phyloP scores from a whole-genome alignment of 2,797 vertebrate species.

The Moxostoma hubbsi region DNA sequence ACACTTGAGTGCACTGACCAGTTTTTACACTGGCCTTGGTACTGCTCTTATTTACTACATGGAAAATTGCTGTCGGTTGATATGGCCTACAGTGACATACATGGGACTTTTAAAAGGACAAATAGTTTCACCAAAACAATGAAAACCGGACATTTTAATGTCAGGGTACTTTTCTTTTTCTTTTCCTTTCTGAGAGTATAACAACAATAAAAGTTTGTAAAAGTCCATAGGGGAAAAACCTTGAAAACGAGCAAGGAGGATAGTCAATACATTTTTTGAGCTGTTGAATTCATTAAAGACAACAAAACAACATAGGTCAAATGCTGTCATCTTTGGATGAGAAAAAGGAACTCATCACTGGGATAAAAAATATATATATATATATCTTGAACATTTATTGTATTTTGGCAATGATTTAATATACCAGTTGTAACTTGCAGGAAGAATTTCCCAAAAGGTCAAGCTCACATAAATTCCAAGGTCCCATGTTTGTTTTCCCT shows the following conservation, averaged over 20 bases:
- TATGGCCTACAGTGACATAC: not conserved
- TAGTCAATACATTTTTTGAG: not conserved
- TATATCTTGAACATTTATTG: not conserved
- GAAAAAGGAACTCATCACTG: not conserved
- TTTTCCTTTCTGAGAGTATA: not conserved
- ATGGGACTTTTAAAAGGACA: not conserved
- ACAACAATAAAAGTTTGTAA: slow-evolving; percentile 6
- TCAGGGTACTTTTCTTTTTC: slow-evolving; percentile 7
- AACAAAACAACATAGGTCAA: not conserved
- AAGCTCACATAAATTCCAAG: slow-evolving; percentile 13
- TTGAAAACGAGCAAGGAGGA: not conserved
- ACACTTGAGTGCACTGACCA: not conserved
- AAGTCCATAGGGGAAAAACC: slow-evolving; percentile 18
- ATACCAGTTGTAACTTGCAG: not conserved
- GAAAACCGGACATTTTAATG: not conserved
- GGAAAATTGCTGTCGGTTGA: not conserved
- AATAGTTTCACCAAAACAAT: not conserved
- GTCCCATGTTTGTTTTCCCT: slow-evolving; percentile 1
- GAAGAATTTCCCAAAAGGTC: not conserved
- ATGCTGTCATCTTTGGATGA: not conserved
- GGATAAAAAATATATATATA: not conserved
- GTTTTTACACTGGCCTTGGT: not conserved
- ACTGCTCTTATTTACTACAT: not conserved
- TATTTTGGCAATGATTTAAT: slow-evolving; percentile 3
- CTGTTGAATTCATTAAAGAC: not conserved